A percentile compares a stretch with the other conserved stretches of the same genome.
Conservation (phyloP, 2,113 vertebrate species). For the Cichladusa arquata region DNA sequence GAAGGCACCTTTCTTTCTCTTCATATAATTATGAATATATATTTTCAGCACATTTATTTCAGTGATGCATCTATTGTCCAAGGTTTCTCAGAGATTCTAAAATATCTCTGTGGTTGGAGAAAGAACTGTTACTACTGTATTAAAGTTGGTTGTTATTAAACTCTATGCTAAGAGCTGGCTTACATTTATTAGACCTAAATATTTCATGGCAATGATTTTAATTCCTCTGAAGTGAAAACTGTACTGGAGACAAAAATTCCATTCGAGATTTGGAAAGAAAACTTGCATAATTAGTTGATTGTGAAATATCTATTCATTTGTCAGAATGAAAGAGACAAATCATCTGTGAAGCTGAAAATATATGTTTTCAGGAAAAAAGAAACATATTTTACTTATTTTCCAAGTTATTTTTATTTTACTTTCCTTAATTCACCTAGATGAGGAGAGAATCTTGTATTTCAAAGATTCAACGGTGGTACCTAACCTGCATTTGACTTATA, state of each 20-base stretch:
- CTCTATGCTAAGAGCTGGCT: not conserved
- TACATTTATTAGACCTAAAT: not conserved
- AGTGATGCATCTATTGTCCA: not conserved
- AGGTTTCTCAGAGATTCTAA: not conserved
- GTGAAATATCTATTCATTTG: not conserved
- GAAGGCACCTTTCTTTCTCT: not conserved
- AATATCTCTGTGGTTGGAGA: not conserved
- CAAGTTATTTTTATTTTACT: not conserved
- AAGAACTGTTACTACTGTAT: not conserved
- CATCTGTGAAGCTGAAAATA: not conserved
- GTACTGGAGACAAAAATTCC: not conserved
- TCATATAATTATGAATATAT: not conserved
- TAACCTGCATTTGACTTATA: not conserved
- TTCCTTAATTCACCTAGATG: not conserved
- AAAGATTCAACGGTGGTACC: not conserved
- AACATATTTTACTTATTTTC: not conserved
- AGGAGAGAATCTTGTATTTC: not conserved
- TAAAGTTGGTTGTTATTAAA: not conserved
- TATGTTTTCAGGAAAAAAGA: not conserved
- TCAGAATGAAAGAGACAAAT: not conserved
- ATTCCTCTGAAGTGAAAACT: not conserved
- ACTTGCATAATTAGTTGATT: not conserved
- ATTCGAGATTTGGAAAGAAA: not conserved
- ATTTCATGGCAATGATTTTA: not conserved
- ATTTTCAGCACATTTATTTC: not conserved